Evolutionary conservation across 2,113 vertebrate species (phyloP).

Genomic region (Calidris pygmaea): DNA sequence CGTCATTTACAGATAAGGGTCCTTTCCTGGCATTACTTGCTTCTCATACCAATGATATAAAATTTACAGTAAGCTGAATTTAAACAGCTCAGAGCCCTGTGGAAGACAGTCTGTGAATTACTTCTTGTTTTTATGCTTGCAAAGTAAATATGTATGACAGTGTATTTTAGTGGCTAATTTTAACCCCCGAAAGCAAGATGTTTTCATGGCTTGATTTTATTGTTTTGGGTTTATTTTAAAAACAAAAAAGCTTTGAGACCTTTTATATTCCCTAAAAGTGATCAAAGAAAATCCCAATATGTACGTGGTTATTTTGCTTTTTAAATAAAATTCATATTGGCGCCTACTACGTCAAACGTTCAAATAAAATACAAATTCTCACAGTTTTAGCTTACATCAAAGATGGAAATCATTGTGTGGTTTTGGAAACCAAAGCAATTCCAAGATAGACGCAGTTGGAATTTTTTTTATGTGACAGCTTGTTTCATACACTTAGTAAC

Average conservation of each 20-base stretch:
- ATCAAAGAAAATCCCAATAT: constrained; percentile 17
- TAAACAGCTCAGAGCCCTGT: not conserved
- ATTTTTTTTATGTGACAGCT: constrained; percentile 32
- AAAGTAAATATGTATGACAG: not conserved
- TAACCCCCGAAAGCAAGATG: not conserved
- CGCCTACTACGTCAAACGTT: constrained; percentile 9
- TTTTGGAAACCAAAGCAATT: constrained; percentile 37
- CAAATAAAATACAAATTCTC: constrained; percentile 39
- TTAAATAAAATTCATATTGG: constrained; percentile 41
- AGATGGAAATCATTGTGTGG: constrained; percentile 52
- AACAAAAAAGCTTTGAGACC: not conserved
- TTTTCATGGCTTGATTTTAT: not conserved
- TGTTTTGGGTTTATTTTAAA: not conserved
- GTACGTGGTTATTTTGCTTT: constrained; percentile 33
- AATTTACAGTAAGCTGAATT: not conserved
- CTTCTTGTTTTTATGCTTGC: not conserved
- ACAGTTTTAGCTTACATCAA: constrained; percentile 35
- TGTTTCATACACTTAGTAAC: constrained; percentile 20
- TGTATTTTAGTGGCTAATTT: not conserved
- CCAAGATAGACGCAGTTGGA: constrained; percentile 33
- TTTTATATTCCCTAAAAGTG: not conserved
- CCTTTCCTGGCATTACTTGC: not conserved
- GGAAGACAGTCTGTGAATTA: not conserved
- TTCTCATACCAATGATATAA: not conserved
- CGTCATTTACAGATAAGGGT: rapidly evolving